Base-by-base conservation (phyloP, 2,797 vertebrate genomes). In the Sebastes alutus region DNA sequence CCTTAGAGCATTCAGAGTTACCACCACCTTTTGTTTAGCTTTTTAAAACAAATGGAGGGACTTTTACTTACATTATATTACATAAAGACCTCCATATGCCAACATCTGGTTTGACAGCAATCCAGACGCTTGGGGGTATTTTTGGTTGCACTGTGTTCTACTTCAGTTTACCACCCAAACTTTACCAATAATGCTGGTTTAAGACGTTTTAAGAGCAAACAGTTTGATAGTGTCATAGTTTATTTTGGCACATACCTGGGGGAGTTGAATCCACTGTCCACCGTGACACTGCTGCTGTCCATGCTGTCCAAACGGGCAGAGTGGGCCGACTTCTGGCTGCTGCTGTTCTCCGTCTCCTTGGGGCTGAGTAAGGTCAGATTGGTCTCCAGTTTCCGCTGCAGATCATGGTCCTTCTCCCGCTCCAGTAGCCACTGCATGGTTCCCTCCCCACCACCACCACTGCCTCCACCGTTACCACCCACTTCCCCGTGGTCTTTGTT, bases 191-290 rank as follows among this genome's bases (percentile, higher is more conserved):
- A 30, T 32, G 42, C 11, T 55, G 5, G 18, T 54, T 22, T 25
- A 49, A 56, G 13, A 32, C 5, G 38, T 70, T 55, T 55, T 32
- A 38, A 27, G 5, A 14, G 20, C 7, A 18, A 35, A 23, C 20
- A 9, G 1, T 62, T 12, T 38, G 25, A 10, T 38, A 6, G 2
- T 68, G 23, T 55, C 9, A 29, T 13, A 61, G 54, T 35, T 60
- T 2, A 33, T 70, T 16, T 71, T 4, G 42, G 65, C 32, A 81
- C 83, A n/a, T 97, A 99, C 99, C 99, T 98, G 96, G 99, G 99
- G 78, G 99, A 99, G 96, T 99, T 99, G 96, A 99, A 99, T 92
- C 99, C 98, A 92, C 98, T 99, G 96, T 99, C 98, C 94, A 99
- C 98, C 0, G 98, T 99, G 88, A 99, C 98, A 88, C 98, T 99